phyloP scores from a whole-genome alignment of 2,113 vertebrate genomes.

The Numenius arquata region DNA sequence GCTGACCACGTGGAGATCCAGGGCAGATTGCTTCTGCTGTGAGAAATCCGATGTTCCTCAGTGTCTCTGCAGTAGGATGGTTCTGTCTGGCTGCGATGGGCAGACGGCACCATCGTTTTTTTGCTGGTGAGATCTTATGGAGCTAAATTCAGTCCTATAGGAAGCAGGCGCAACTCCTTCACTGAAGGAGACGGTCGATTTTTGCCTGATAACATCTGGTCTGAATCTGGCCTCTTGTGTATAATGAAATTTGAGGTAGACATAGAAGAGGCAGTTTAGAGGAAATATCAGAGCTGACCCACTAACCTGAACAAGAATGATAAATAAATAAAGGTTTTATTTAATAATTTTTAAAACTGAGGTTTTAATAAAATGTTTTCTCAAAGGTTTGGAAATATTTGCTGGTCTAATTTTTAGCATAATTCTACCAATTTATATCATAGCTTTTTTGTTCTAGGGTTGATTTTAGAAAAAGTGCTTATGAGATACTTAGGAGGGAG shows the following conservation, averaged over 20 bases:
- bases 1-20: not conserved
- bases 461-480: not conserved
- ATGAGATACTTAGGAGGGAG: not conserved
- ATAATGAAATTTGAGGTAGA: not conserved
- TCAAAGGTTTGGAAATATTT: not conserved
- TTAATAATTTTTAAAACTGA: not conserved
- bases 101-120: not conserved
- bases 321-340: not conserved
- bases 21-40: not conserved
- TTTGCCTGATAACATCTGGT: not conserved
- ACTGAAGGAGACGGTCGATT: not conserved
- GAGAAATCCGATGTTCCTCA: not conserved
- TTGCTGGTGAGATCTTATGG: not conserved
- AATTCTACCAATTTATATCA: not conserved
- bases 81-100: not conserved
- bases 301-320: not conserved
- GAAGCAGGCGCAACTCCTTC: not conserved
- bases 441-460: not conserved
- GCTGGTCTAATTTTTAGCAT: not conserved
- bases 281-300: not conserved
- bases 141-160: not conserved
- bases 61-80: not conserved
- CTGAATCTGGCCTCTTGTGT: not conserved
- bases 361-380: not conserved
- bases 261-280: not conserved